These are phyloP conservation scores for Python bivittatus DNA, from an alignment of 2,113 vertebrate genomes.

Conservation along the genomic window DNA sequence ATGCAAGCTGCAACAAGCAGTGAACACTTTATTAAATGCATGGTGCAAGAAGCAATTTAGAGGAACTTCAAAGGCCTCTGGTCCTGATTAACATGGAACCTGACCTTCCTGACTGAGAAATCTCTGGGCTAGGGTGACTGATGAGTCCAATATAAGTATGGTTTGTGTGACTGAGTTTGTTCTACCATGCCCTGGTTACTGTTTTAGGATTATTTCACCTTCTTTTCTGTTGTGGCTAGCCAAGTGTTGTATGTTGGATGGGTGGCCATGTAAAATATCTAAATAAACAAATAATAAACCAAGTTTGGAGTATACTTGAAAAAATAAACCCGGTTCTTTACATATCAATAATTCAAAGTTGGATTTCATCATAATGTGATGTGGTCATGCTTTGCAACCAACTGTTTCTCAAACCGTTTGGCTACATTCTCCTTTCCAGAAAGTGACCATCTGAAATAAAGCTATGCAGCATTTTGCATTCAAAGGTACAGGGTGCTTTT, in stretches of 20 bases:
- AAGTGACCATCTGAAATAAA: not conserved
- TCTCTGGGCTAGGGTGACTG: too few relatives aligned
- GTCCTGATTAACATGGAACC: not conserved
- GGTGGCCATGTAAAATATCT: too few relatives aligned
- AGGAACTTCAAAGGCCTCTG: not conserved
- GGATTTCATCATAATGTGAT: not conserved
- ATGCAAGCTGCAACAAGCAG: conserved; percentile 18
- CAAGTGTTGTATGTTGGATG: too few relatives aligned
- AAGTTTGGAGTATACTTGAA: not conserved
- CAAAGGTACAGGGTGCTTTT: too few relatives aligned
- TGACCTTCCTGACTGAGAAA: too few relatives aligned
- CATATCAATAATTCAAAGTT: not conserved
- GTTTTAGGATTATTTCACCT: too few relatives aligned
- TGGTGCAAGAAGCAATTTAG: not conserved
- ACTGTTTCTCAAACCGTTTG: not conserved
- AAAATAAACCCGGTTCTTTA: not conserved
- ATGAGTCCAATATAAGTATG: too few relatives aligned
- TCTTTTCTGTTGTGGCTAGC: too few relatives aligned
- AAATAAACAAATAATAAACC: not conserved
- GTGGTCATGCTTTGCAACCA: not conserved
- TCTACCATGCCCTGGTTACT: too few relatives aligned
- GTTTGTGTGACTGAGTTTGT: too few relatives aligned
- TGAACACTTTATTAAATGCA: not conserved
- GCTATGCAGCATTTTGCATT: too few relatives aligned
- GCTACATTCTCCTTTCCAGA: not conserved